Evolutionary conservation across 2,797 vertebrate genomes (phyloP).

Genomic region (Kryptolebias ocellatus): DNA sequence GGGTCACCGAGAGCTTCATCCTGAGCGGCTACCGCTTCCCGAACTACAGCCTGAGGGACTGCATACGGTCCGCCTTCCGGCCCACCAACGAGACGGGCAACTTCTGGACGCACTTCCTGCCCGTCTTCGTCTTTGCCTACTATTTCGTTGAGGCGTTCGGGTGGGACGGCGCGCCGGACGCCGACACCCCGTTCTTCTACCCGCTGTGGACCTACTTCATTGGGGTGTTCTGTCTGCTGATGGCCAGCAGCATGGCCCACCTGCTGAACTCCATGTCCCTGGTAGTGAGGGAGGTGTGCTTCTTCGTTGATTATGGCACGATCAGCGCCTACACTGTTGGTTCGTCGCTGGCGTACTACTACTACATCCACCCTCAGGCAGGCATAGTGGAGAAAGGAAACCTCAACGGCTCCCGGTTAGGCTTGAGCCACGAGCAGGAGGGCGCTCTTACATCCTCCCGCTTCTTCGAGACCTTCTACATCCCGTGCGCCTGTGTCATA

Average conservation of each 20-base stretch:
- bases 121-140: slow-evolving; percentile 81
- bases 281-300: slow-evolving; percentile 79
- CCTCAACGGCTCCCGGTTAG: slow-evolving; percentile 42
- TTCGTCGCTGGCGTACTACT: slow-evolving; percentile 76
- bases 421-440: not conserved
- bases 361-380: slow-evolving; percentile 77
- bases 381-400: slow-evolving; percentile 51
- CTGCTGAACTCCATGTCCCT: slow-evolving; percentile 87
- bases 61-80: slow-evolving; percentile 82
- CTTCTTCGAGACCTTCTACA: slow-evolving; percentile 81
- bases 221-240: slow-evolving; percentile 79
- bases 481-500: slow-evolving; percentile 79
- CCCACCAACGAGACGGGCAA: slow-evolving; percentile 87
- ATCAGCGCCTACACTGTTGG: slow-evolving; percentile 80
- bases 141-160: slow-evolving; percentile 79
- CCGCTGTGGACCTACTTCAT: slow-evolving; percentile 84
- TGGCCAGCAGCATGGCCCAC: slow-evolving; percentile 81
- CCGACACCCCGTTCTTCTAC: slow-evolving; percentile 77
- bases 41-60: slow-evolving; percentile 82
- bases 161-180: slow-evolving; percentile 62
- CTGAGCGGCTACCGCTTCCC: slow-evolving; percentile 86
- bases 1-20: slow-evolving; percentile 84
- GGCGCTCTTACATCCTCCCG: not conserved
- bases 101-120: slow-evolving; percentile 88
- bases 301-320: slow-evolving; percentile 84